Percentiles rank a stretch among this genome's conserved stretches.
phyloP scores from a whole-genome alignment of 2,888 invertebrate species.

The Callosobruchus maculatus region DNA sequence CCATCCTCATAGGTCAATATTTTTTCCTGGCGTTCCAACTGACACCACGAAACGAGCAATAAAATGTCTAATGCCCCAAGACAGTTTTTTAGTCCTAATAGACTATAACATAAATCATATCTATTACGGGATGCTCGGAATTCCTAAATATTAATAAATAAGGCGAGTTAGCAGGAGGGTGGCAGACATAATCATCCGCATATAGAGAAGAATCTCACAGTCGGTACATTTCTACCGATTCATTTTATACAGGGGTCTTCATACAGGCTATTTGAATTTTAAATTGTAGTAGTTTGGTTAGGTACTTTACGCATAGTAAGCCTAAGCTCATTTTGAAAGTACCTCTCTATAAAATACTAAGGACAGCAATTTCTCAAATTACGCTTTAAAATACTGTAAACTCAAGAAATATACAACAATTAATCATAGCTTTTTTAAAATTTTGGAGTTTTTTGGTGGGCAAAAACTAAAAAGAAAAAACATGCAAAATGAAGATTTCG shows the following conservation, averaged over 20 bases:
- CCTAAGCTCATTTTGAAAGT: too few species aligned
- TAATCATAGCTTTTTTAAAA: too few species aligned
- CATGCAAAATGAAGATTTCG: too few species aligned
- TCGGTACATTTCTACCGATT: neutral
- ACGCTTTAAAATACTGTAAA: too few species aligned
- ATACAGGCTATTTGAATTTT: neutral
- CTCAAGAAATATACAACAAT: too few species aligned
- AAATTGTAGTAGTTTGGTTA: too few species aligned
- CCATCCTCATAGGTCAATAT: too few species aligned
- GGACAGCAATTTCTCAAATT: too few species aligned
- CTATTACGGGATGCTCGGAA: neutral
- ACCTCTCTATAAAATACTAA: too few species aligned
- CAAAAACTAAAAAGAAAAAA: too few species aligned
- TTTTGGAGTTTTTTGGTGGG: too few species aligned
- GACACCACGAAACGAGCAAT: neutral
- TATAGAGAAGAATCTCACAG: neutral
- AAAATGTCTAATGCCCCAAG: neutral
- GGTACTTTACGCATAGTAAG: too few species aligned
- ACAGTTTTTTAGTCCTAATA: neutral
- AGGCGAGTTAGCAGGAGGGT: neutral
- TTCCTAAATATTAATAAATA: neutral
- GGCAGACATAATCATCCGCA: neutral
- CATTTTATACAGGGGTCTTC: neutral
- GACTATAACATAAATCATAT: neutral
- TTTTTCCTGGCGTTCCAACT: neutral